Base-by-base conservation (phyloP, 2,797 vertebrate species). In the Crypturellus tataupa region DNA sequence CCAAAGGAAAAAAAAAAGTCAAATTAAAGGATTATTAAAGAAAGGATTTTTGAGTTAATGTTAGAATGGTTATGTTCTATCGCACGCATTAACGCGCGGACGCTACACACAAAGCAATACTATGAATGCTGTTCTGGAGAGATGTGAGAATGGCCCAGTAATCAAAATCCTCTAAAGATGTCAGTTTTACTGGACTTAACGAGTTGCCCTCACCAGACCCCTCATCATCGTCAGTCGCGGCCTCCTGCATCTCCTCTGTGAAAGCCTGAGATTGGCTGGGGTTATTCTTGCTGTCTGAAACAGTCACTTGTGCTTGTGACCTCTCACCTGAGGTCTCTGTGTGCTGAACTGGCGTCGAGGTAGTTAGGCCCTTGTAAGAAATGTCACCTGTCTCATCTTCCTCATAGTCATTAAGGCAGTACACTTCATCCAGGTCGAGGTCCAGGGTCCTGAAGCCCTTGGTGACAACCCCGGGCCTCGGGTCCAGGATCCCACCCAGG, bases 361-460 rank as follows among this genome's bases (percentile, higher is more conserved):
- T 98, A 98, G 98, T 97, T 93, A 98, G 96, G 96, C 97, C 99
- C 97, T 97, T 98, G 85, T 96, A 97, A 97, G 98, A 98, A 90
- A 98, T 98, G 98, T 99, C 98, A 97, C 98, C 98, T 86, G 99
- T 97, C 97, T 99, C 99, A 12, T 99, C 99, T 98, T 99, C 99
- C 97, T 99, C 99, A 94, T 98, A 98, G 97, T 99, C 98, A 7
- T 98, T 98, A 98, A 99, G 99, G 51, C 99, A 99, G 97, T 99
- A 99, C n/a, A 99, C 99, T 98, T 99, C 99, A 33, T 99, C 99
- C 92, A 98, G 95, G 97, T 99, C 99, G 80, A 99, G 97, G 31
- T 99, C 99, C 33, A 99, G 98, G 7, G 98, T 98, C 92, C 99
- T 98, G 97, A 99, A 99, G 97, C 99, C 99, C 97, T 99, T 99